Evolutionary conservation across 2,888 invertebrate species (phyloP), one percentile per base, ranked within the genome.

Genomic region (Tachina grossa): DNA sequence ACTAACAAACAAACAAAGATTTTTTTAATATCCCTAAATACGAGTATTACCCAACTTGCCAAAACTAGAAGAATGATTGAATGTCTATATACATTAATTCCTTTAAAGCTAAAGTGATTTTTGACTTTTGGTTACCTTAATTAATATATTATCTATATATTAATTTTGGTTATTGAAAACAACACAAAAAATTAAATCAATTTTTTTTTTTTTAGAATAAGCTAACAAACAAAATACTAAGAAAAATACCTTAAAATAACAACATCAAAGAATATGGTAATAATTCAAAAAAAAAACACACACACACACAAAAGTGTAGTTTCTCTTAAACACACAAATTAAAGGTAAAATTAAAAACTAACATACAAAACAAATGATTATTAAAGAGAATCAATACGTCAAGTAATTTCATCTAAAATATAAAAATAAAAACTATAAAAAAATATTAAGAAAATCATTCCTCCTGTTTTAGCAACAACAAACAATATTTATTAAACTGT

Each of bases 181-280:
- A 72, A 79, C 71, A 82, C 45, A 43, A 84, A 66, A 79, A 72
- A 53, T 63, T 49, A n/a, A 69, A 53, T 39, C 55, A 65, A 76
- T 71, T 75, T 65, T 53, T 72, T 71, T 75, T 63, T 51, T 72
- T 43, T 74, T 77, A 78, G 69, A 39, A 69, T 78, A 78, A 86
- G 77, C 83, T 86, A 86, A 80, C 57, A 81, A 57, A 31, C 19
- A 75, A 66, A 74, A 65, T 16, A 31, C 39, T 43, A 59, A 59
- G 6, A 57, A 83, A 83, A 86, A 81, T 84, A 84, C 75, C 63
- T 84, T 71, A 79, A 85, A 87, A 69, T 49, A 47, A 80, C 69
- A 81, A 63, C 22, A 69, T 51, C 13, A 78, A 57, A 47, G n/a
- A 69, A 69, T 78, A 78, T 86, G 86, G 83, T 81, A 86, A 83